Evolutionary conservation across 2,888 invertebrate species (phyloP), one percentile per base, ranked within the genome.

Genomic region (Thera obeliscata): DNA sequence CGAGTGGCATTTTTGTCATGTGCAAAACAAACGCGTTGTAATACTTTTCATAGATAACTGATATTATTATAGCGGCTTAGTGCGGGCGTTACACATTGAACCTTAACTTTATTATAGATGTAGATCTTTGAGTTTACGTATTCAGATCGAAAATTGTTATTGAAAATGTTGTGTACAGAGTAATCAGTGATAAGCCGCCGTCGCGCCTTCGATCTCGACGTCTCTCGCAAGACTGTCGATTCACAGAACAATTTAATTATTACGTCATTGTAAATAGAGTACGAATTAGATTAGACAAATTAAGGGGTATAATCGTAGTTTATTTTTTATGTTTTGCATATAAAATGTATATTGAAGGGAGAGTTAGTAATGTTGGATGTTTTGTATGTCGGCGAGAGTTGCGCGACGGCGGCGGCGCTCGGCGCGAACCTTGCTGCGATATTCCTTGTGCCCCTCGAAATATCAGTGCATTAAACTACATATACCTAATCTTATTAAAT

Each of bases 381-480:
- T 66, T 22, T 73, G 74, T 69, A 74, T 75, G 74, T 77, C 79
- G 78, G 77, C 76, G 78, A 76, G 79, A 70, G 82, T 8, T 46
- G 43, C 81, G 84, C 83, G 84, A 79, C 82, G 85, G 84, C 82
- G 82, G 80, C 74, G 73, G 82, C 82, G 81, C 78, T 74, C 68
- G 78, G 80, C 80, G 83, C 81, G 71, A 90, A 90, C 91, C 80
- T 87, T 91, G 90, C 92, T 92, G 93, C 90, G 92, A 91, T 92
- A 93, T 90, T 88, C 87, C 88, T 87, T 90, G 93, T 91, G 92
- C 91, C 91, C 91, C 91, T 88, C 86, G 89, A 88, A 85, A 87
- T 90, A 90, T 91, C 91, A 90, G 91, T 90, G 91, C 91, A 87
- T 91, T 91, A 90, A 78, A 76, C 38, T 38, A 22, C 22, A 22